Base-by-base conservation (phyloP, 2,113 vertebrate genomes). In the Corapipo altera region DNA sequence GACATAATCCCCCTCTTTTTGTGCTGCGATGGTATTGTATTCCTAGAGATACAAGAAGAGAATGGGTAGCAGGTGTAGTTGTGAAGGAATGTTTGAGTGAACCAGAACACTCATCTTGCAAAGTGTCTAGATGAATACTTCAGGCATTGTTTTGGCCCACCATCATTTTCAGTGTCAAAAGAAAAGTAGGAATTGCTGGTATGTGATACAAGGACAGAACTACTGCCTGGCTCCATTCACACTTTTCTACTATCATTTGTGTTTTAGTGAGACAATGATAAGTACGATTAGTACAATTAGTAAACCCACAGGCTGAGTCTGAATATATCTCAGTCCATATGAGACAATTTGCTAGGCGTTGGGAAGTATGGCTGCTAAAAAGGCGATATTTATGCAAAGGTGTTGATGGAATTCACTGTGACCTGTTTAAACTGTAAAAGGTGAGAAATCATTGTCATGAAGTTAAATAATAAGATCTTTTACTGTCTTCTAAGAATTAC, bases 1-100 rank as follows among this genome's bases (percentile, higher is more conserved):
- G 48, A 26, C 5, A 12, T 1, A 3, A 59, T 73, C 2, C 7
- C 11, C 6, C 5, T 26, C 12, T 69, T 43, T 39, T 0, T 57
- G 15, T 43, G 37, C 8, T 64, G 37, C 13, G 15, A 4, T 15
- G 12, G 5, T 55, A 8, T 27, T 73, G 4, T 48, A 44, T 11
- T 86, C 35, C 32, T 12, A 59, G 33, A 89, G 30, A 52, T 6
- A 2, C 33, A 44, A 82, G 62, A 52, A 32, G 9, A 41, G 8
- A 80, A 74, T 1, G 2, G 12, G 3, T 16, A 54, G 12, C 9
- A 55, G 64, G 9, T 13, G 5, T 12, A 54, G 33, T 32, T 58
- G 15, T 39, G 61, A 74, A 86, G 33, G 3, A 66, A 24, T 8
- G 3, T 33, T 39, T 88, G 35, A 79, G 27, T 78, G 23, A 32